A percentile compares a stretch with the other conserved stretches of the same genome.
Evolutionary conservation across 2,888 invertebrate genomes (phyloP).

Genomic region (Drosophila nigritarsus): DNA sequence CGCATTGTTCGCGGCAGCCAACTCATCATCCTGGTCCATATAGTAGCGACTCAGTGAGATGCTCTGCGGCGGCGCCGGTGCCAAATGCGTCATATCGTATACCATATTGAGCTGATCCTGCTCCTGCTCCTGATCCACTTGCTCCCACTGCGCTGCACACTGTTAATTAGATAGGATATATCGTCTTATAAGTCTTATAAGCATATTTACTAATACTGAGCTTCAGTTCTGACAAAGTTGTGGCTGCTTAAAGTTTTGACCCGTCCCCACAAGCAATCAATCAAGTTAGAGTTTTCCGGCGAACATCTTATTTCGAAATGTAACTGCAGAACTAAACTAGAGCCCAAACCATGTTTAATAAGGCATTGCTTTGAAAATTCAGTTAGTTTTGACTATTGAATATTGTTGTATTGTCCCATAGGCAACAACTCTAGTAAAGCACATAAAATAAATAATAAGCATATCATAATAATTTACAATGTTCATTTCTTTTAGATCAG

Average conservation of each 20-base stretch:
- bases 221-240: not conserved
- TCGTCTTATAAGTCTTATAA: not conserved
- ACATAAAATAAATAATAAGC: not conserved
- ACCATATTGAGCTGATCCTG: conserved; percentile 76
- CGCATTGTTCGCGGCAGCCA: conserved; percentile 58
- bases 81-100: conserved; percentile 84
- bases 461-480: not conserved
- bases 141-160: conserved; percentile 4
- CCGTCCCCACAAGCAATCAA: not conserved
- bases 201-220: not conserved
- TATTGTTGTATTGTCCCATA: not conserved
- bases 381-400: not conserved
- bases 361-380: not conserved
- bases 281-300: not conserved
- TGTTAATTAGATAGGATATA: not conserved
- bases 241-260: not conserved
- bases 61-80: conserved; percentile 82
- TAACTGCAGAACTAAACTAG: not conserved
- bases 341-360: not conserved
- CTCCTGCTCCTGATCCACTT: conserved; percentile 16
- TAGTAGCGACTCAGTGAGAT: conserved; percentile 84
- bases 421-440: not conserved
- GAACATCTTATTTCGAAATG: not conserved
- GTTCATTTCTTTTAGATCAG: not conserved
- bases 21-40: conserved; percentile 73